These are phyloP conservation scores for Spinus olivaceus DNA, from an alignment of 2,797 vertebrate species.

Conservation along the genomic window DNA sequence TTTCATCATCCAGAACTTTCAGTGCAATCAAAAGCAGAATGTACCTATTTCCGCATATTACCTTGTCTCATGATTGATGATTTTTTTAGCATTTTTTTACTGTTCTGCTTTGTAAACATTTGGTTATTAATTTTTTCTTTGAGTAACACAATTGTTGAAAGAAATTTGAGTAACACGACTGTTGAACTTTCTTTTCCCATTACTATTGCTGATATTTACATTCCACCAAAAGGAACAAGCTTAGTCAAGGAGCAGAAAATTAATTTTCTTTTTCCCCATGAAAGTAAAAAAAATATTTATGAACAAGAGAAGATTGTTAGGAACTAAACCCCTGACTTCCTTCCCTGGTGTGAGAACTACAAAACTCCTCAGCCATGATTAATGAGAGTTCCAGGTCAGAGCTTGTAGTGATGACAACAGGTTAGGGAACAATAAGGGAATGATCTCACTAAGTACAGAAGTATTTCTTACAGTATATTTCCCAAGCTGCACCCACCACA, in stretches of 20 bases:
- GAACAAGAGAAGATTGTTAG: background rate
- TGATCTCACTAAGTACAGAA: background rate
- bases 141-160: background rate
- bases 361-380: background rate
- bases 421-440: background rate
- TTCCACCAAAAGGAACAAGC: background rate
- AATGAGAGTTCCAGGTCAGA: background rate
- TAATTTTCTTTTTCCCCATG: background rate
- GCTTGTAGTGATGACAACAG: background rate
- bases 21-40: background rate
- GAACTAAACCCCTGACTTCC: background rate
- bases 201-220: background rate
- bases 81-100: background rate
- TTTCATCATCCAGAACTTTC: background rate
- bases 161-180: background rate
- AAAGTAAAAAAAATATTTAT: background rate
- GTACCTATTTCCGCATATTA: background rate
- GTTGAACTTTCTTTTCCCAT: background rate
- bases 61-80: background rate
- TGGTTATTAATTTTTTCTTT: background rate
- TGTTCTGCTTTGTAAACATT: background rate
- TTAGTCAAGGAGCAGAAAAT: background rate
- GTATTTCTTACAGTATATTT: background rate
- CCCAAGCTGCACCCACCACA: background rate
- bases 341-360: background rate